Conservation (phyloP, 2,113 vertebrate species). For the Xenopus borealis region DNA sequence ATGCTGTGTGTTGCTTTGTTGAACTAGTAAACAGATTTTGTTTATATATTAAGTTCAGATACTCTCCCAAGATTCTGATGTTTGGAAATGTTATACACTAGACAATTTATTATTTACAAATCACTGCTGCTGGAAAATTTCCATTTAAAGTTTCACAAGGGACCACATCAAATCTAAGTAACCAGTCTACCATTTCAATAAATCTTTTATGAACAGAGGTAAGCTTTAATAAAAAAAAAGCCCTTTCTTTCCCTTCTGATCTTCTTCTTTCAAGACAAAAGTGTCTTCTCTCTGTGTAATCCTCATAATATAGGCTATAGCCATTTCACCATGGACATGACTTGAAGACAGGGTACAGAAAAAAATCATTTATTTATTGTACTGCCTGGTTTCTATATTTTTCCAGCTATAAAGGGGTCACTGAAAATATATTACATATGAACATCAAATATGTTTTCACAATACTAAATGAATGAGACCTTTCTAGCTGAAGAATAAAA, state of each 20-base stretch:
- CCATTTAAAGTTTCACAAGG: conserved; percentile 45
- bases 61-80: conserved; percentile 8
- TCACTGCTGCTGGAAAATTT: conserved; percentile 38
- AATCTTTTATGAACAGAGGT: conserved; percentile 72
- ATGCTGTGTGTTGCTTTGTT: not conserved
- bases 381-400: no score
- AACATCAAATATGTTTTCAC: no score
- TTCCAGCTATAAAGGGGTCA: no score
- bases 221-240: conserved; percentile 56
- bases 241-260: conserved; percentile 51
- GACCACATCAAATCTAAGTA: conserved; percentile 54
- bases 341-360: conserved; percentile 50
- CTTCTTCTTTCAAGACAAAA: conserved; percentile 72
- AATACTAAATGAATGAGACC: no score
- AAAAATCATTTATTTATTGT: no score
- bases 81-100: conserved; percentile 16
- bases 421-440: no score
- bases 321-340: conserved; percentile 57
- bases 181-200: conserved; percentile 61
- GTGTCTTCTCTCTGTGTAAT: conserved; percentile 63
- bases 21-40: not conserved
- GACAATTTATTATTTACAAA: conserved; percentile 38
- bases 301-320: conserved; percentile 57
- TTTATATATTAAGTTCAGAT: conserved; percentile 11
- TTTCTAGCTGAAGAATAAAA: no score